These are phyloP conservation scores for Drosophila leontia DNA, from an alignment of 1,140 invertebrate genomes.

Conservation along the genomic window DNA sequence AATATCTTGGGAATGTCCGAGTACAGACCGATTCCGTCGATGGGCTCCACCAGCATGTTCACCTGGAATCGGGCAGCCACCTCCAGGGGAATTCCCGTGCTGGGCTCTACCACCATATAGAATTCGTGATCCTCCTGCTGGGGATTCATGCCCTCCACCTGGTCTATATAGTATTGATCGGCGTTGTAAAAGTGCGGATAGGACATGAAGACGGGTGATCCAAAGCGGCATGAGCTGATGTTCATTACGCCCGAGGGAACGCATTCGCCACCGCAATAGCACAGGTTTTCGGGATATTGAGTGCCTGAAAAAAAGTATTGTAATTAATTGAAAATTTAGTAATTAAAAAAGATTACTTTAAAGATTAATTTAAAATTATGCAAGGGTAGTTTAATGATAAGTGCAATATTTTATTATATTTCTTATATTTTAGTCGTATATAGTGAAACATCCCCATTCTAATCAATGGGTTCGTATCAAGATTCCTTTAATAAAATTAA, in stretches of 20 bases:
- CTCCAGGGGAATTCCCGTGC: slow-evolving; percentile 90
- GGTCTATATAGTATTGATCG: slow-evolving; percentile 88
- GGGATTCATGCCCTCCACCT: slow-evolving; percentile 90
- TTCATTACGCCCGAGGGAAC: slow-evolving; percentile 89
- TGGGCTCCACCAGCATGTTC: slow-evolving; percentile 90
- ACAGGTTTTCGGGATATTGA: slow-evolving; percentile 88
- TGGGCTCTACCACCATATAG: slow-evolving; percentile 90
- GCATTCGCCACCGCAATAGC: slow-evolving; percentile 90
- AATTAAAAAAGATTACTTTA: too few species aligned
- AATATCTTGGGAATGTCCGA: slow-evolving; percentile 88
- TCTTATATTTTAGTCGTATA: too few species aligned
- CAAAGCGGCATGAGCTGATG: slow-evolving; percentile 89
- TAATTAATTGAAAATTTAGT: too few species aligned
- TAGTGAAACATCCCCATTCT: too few species aligned
- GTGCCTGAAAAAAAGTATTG: slow-evolving; percentile 79
- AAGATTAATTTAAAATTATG: too few species aligned
- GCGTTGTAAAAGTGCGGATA: slow-evolving; percentile 94
- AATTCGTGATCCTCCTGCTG: slow-evolving; percentile 89
- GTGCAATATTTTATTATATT: too few species aligned
- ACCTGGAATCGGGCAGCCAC: slow-evolving; percentile 91
- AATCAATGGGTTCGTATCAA: too few species aligned
- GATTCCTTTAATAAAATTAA: too few species aligned
- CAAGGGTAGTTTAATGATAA: too few species aligned
- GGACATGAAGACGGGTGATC: slow-evolving; percentile 93
- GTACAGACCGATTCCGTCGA: slow-evolving; percentile 87